These are phyloP conservation scores for Andrena minutula DNA, from an alignment of 2,888 invertebrate genomes.

Conservation along the genomic window DNA sequence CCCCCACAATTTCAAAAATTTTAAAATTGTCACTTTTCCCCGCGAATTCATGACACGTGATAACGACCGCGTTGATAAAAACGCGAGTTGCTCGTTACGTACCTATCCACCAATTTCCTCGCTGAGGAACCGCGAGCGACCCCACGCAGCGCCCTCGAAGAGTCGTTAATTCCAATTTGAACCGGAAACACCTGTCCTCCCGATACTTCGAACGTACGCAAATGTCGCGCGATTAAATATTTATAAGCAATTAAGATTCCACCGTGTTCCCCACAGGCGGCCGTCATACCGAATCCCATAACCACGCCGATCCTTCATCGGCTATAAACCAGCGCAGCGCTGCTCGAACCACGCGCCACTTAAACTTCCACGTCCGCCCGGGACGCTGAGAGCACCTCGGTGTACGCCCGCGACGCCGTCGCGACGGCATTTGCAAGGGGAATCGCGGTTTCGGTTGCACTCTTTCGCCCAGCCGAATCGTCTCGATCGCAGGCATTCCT, in stretches of 20 bases:
- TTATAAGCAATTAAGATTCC: conserved; percentile 43
- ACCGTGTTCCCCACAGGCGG: not conserved
- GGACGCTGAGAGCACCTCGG: not conserved
- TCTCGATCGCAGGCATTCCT: conserved; percentile 58
- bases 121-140: not conserved
- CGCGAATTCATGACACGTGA: too few relatives aligned
- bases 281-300: conserved; percentile 36
- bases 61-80: not conserved
- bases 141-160: not conserved
- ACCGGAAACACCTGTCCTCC: not conserved
- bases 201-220: not conserved
- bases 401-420: conserved; percentile 21
- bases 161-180: conserved; percentile 22
- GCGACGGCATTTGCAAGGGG: conserved; percentile 58
- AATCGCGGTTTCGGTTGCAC: conserved; percentile 53
- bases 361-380: not conserved
- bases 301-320: conserved; percentile 22
- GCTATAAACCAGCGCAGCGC: not conserved
- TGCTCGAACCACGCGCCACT: not conserved
- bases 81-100: not conserved
- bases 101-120: not conserved
- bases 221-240: conserved; percentile 32
- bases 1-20: too few relatives aligned
- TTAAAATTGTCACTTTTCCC: too few relatives aligned
- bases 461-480: conserved; percentile 43